Evolutionary conservation across 2,797 vertebrate genomes (phyloP).

Genomic region (Trichosurus vulpecula): DNA sequence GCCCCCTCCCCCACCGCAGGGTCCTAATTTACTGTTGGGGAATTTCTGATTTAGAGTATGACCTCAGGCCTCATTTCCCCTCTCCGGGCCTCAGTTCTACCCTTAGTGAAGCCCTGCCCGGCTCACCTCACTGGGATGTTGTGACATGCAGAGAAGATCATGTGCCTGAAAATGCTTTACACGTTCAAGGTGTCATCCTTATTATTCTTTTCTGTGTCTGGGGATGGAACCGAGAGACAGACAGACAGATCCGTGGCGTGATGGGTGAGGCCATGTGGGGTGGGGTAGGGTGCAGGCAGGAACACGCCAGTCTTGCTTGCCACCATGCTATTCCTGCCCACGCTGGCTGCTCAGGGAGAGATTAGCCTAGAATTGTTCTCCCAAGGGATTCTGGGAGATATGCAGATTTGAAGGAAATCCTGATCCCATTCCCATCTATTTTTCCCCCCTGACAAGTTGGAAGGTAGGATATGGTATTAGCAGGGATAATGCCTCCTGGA

Average conservation of each 20-base stretch:
- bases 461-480: not conserved
- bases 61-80: not conserved
- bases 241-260: slow-evolving; percentile 51
- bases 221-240: not conserved
- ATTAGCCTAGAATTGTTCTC: not conserved
- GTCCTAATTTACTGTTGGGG: not conserved
- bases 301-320: not conserved
- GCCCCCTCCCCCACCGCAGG: not conserved
- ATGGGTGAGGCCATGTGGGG: not conserved
- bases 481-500: not conserved
- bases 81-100: not conserved
- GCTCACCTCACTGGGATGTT: not conserved
- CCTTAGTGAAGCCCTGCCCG: rapidly evolving
- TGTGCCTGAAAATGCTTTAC: not conserved
- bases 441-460: rapidly evolving
- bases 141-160: not conserved
- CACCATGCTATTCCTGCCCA: slow-evolving; percentile 5
- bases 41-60: not conserved
- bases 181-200: not conserved
- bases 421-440: not conserved
- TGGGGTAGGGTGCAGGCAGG: slow-evolving; percentile 36
- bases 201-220: not conserved
- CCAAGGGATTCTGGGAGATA: not conserved
- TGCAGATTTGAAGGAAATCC: not conserved
- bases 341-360: slow-evolving; percentile 20